Conservation (phyloP, 2,113 vertebrate species). For the Vanacampus margaritifer region DNA sequence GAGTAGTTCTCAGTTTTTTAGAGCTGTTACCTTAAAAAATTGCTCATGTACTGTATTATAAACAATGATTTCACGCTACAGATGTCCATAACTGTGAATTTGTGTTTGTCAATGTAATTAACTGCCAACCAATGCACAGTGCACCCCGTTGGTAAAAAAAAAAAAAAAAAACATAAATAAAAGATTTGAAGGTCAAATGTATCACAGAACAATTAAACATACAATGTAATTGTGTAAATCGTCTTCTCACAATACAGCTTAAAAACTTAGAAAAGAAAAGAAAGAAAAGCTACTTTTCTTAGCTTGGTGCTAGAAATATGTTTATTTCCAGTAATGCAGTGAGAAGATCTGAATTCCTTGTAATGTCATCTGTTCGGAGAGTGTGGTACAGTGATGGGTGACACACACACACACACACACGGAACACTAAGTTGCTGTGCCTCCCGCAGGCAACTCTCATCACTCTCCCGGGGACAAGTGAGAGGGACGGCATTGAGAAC, state of each 20-base stretch:
- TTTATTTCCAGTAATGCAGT: background rate
- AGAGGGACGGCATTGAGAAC: slow-evolving; percentile 47
- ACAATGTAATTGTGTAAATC: background rate
- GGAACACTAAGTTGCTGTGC: slow-evolving; percentile 26
- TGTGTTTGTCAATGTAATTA: background rate
- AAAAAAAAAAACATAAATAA: no score
- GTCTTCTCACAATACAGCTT: background rate
- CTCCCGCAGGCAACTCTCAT: slow-evolving; percentile 57
- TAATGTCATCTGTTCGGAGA: background rate
- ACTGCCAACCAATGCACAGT: background rate
- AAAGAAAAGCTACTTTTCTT: slow-evolving; percentile 8
- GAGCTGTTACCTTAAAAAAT: no score
- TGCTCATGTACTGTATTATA: no score
- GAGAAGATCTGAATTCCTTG: background rate
- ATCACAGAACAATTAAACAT: background rate
- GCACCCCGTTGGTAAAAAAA: background rate
- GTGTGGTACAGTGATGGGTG: background rate
- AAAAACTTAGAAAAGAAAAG: no score
- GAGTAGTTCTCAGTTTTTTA: no score
- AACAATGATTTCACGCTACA: background rate
- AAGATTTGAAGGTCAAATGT: background rate
- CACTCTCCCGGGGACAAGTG: slow-evolving; percentile 61
- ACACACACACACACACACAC: background rate
- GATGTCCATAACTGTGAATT: background rate
- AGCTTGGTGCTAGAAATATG: background rate